Evolutionary conservation across 2,888 invertebrate genomes (phyloP).

Genomic region (Drosophila pseudotakahashii): DNA sequence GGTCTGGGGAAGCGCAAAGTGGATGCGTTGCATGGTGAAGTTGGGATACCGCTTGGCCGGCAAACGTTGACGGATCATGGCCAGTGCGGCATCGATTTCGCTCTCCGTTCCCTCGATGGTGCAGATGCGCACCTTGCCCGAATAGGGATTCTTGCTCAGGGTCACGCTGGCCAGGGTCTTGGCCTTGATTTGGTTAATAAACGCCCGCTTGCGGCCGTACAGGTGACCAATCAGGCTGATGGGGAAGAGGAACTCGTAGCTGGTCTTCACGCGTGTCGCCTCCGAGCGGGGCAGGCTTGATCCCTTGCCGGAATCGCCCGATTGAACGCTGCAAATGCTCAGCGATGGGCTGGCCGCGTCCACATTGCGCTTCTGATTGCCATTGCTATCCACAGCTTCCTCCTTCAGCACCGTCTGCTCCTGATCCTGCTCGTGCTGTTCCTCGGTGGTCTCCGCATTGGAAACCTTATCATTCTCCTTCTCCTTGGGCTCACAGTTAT

Average conservation of each 20-base stretch:
- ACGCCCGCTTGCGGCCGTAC: slow-evolving; percentile 93
- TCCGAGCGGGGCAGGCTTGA: slow-evolving; percentile 83
- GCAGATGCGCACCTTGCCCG: slow-evolving; percentile 91
- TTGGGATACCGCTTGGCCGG: slow-evolving; percentile 92
- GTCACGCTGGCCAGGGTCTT: slow-evolving; percentile 91
- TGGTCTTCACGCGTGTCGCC: slow-evolving; percentile 76
- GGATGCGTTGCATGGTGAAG: slow-evolving; percentile 87
- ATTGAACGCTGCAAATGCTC: slow-evolving; percentile 84
- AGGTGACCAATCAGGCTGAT: slow-evolving; percentile 92
- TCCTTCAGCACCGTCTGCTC: slow-evolving; percentile 27
- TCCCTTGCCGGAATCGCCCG: slow-evolving; percentile 84
- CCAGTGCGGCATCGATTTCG: slow-evolving; percentile 92
- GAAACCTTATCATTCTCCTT: neutral
- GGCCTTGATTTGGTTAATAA: slow-evolving; percentile 91
- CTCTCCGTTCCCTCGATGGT: slow-evolving; percentile 91
- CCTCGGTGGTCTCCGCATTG: slow-evolving; percentile 1
- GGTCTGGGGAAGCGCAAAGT: slow-evolving; percentile 82
- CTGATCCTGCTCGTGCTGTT: neutral
- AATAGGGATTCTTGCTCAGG: slow-evolving; percentile 90
- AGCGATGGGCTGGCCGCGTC: slow-evolving; percentile 88
- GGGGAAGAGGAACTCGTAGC: slow-evolving; percentile 89
- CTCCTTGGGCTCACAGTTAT: slow-evolving; percentile 62
- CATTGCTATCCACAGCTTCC: slow-evolving; percentile 42
- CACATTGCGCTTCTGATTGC: slow-evolving; percentile 75
- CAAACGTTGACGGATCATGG: slow-evolving; percentile 93